Percentiles rank a stretch among this genome's conserved stretches.
Evolutionary conservation across 2,113 vertebrate genomes (phyloP).

Genomic region (Amphiprion ocellaris): DNA sequence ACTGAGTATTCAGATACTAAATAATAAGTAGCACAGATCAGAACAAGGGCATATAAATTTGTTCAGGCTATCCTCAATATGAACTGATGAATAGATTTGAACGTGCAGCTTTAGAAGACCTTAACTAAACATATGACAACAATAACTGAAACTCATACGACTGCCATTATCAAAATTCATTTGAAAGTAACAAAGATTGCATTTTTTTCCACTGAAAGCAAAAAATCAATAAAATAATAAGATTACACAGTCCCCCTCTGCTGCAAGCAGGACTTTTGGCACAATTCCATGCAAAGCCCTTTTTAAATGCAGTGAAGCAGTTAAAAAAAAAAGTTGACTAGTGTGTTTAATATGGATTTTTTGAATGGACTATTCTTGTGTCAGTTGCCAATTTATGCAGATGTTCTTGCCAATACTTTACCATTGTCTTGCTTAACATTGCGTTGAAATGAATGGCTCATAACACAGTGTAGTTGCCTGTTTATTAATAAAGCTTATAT

Average conservation of each 20-base stretch:
- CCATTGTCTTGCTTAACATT: not conserved
- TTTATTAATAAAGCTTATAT: not conserved
- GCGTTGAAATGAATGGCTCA: not conserved
- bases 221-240: slow-evolving; percentile 16
- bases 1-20: too few relatives aligned
- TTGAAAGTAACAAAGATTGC: too few relatives aligned
- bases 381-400: not conserved
- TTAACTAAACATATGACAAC: too few relatives aligned
- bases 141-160: not conserved
- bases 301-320: not conserved
- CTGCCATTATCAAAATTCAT: too few relatives aligned
- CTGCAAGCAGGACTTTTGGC: slow-evolving; percentile 5
- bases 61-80: too few relatives aligned
- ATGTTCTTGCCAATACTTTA: not conserved
- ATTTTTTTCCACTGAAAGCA: not conserved
- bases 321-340: not conserved
- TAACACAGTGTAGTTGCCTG: not conserved
- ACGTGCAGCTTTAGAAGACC: too few relatives aligned
- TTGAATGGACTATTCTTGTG: not conserved
- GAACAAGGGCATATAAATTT: too few relatives aligned
- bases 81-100: too few relatives aligned
- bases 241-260: not conserved
- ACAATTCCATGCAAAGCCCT: not conserved
- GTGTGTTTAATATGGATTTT: not conserved
- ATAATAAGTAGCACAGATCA: too few relatives aligned